These are phyloP conservation scores for Smutsia temminckii DNA, from an alignment of 2,797 vertebrate species.

Conservation along the genomic window DNA sequence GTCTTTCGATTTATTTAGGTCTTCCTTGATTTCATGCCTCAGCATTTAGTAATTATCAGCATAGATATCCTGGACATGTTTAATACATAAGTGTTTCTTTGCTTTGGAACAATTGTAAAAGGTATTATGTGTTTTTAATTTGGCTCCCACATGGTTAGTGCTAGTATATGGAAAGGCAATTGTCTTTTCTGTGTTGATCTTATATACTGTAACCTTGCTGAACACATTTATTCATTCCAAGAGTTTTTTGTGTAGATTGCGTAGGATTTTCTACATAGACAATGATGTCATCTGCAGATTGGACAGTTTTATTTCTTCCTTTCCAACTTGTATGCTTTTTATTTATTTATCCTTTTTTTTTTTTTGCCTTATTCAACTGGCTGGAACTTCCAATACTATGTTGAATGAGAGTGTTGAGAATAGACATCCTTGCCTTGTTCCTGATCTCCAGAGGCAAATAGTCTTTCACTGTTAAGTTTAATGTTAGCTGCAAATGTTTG, in stretches of 20 bases:
- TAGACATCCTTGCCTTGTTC: background rate
- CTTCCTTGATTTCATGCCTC: background rate
- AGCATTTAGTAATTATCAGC: constrained; percentile 10
- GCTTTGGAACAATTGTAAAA: background rate
- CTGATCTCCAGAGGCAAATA: background rate
- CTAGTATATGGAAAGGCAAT: background rate
- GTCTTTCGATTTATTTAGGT: background rate
- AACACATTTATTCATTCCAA: background rate
- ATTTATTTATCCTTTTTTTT: background rate
- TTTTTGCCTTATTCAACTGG: background rate
- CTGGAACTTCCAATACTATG: background rate
- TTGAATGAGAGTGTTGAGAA: background rate
- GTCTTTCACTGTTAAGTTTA: constrained; percentile 16
- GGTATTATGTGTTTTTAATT: constrained; percentile 18
- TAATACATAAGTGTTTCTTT: background rate
- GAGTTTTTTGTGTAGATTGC: too few species aligned
- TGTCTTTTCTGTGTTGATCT: constrained; percentile 25
- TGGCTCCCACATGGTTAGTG: background rate
- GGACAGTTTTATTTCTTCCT: constrained; percentile 2
- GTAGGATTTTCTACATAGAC: background rate
- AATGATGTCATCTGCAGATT: background rate
- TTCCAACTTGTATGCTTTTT: background rate
- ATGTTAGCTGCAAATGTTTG: background rate
- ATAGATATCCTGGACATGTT: background rate
- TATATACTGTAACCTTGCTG: background rate